Evolutionary conservation across 2,888 invertebrate genomes (phyloP).

Genomic region (Himalopsyche anomala): DNA sequence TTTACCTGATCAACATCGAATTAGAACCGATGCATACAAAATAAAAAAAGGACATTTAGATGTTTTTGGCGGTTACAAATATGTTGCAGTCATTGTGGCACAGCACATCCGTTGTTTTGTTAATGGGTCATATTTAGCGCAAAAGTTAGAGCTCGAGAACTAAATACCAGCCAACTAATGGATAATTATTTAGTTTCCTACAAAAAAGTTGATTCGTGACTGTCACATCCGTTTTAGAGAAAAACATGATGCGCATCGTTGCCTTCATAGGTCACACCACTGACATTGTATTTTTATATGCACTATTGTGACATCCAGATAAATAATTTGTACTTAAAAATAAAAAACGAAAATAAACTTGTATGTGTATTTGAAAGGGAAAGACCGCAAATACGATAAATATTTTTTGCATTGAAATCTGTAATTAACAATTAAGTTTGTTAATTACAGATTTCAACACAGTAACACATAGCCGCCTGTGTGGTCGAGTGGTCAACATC

Average conservation of each 20-base stretch:
- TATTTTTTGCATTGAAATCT: no score
- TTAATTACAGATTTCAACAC: no score
- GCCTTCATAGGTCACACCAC: conserved; percentile 5
- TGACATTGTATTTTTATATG: conserved; percentile 25
- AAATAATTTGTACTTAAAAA: no score
- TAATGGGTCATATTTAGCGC: conserved; percentile 35
- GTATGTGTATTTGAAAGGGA: no score
- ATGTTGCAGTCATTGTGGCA: background rate
- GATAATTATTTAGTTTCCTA: conserved; percentile 9
- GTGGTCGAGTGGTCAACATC: no score
- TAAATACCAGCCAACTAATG: background rate
- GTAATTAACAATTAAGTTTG: no score
- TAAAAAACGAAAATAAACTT: no score
- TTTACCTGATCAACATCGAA: no score
- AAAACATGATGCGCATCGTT: conserved; percentile 19
- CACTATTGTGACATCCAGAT: background rate
- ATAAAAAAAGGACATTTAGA: no score
- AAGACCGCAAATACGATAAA: no score
- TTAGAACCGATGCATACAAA: no score
- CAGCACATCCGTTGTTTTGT: background rate
- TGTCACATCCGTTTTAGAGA: background rate
- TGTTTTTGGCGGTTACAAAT: background rate
- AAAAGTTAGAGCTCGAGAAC: background rate
- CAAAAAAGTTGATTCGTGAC: conserved; percentile 27
- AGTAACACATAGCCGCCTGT: no score